phyloP scores from a whole-genome alignment of 64 coral and sea anemone species.

The Hydrozoanthus tunicans region DNA sequence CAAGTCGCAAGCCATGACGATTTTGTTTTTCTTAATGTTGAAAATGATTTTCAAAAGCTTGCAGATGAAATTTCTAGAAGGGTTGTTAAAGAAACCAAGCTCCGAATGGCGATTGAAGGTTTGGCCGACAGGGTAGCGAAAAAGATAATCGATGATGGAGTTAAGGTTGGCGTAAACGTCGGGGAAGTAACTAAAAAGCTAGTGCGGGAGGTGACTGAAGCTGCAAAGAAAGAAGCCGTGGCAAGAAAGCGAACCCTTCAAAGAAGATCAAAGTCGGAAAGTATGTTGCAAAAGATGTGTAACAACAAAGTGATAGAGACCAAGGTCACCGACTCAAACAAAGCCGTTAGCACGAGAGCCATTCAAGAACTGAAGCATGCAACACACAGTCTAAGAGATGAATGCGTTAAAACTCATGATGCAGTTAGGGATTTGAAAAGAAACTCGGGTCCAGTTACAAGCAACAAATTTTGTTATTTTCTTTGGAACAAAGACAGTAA shows the following conservation, averaged over 20 bases:
- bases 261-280: constrained; percentile 21
- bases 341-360: background rate
- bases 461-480: background rate
- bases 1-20: background rate
- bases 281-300: background rate
- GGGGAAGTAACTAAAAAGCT: background rate
- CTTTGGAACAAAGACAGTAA: background rate
- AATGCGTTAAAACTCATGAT: constrained; percentile 15
- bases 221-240: constrained; percentile 19
- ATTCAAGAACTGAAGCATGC: background rate
- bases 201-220: constrained; percentile 13
- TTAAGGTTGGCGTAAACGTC: constrained; percentile 1
- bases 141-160: constrained; percentile 23
- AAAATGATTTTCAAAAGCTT: constrained; percentile 20
- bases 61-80: constrained; percentile 10
- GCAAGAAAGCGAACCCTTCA: background rate
- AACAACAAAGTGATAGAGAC: background rate
- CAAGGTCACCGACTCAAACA: background rate
- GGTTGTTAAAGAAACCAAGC: constrained; percentile 28
- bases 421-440: background rate
- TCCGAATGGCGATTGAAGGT: constrained; percentile 11
- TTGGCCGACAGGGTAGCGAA: constrained; percentile 15
- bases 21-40: background rate
- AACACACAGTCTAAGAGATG: background rate
- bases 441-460: background rate